Evolutionary conservation across 2,888 invertebrate genomes (phyloP), one percentile per base, ranked within the genome.

Genomic region (Deilephila elpenor): DNA sequence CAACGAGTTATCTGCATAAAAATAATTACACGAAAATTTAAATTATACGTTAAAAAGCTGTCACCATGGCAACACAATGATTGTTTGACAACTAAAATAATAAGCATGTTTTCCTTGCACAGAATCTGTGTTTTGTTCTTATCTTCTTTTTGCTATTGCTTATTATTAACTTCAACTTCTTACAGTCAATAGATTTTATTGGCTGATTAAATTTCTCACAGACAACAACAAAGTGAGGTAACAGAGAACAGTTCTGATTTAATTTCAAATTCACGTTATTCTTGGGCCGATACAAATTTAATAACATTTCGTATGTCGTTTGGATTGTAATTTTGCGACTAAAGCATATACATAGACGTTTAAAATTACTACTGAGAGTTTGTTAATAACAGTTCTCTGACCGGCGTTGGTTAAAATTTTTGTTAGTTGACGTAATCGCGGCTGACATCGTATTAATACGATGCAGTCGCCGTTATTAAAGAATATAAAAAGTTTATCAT

Each of bases 341-440:
- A 51, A n/a, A 56, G 5, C 44, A 44, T 25, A 67, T 25, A 20
- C 17, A 51, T 51, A 51, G 25, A 25, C 14, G 25, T 51, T 25
- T 44, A 25, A 44, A 67, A 51, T 51, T 29, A 67, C 37, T 44
- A 67, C 56, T 25, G 8, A 8, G 25, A 11, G 56, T 73, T n/a
- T 25, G 3, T 14, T 32, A 62, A 64, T 56, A 37, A 59, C 56
- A 34, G 25, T 64, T 37, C 34, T 64, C 29, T n/a, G 25, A 5
- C 56, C 25, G 74, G 78, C 76, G 78, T 79, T 75, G 74, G 78
- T 76, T 76, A 77, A 79, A 77, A 84, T 86, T 83, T 78, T 82
- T 84, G 86, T 79, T 84, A 87, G 78, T 89, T 93, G 93, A 93
- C 93, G 93, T 92, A 93, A 93, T 92, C 88, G 84, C 86, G 85